phyloP scores from a whole-genome alignment of 2,888 invertebrate genomes.

The Mimachlamys varia region DNA sequence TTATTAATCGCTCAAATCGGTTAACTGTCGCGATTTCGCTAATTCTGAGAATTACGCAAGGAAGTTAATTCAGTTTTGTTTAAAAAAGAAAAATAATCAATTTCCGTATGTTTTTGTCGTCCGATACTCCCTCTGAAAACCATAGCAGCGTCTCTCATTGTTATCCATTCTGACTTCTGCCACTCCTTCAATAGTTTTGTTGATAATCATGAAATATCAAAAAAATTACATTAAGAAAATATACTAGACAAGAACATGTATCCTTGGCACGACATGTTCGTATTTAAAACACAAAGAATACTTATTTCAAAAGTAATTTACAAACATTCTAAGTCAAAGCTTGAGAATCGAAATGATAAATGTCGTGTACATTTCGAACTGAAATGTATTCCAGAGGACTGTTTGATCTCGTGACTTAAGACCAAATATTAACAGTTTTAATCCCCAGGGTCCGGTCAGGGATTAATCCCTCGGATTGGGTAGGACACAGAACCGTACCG shows the following conservation, averaged over 20 bases:
- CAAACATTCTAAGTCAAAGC: too few species aligned
- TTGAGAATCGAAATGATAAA: not conserved
- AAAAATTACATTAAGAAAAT: not conserved
- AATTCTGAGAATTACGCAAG: too few species aligned
- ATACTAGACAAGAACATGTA: too few species aligned
- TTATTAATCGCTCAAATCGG: not conserved
- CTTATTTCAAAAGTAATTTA: too few species aligned
- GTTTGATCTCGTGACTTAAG: not conserved
- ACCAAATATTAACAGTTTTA: not conserved
- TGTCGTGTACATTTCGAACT: not conserved
- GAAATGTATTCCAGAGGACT: not conserved
- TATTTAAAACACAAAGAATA: too few species aligned
- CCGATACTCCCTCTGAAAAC: not conserved
- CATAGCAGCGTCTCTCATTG: not conserved
- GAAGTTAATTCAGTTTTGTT: too few species aligned
- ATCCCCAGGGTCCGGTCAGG: not conserved
- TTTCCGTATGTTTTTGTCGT: not conserved
- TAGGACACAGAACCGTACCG: not conserved
- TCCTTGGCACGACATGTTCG: too few species aligned
- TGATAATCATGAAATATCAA: not conserved
- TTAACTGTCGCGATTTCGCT: not conserved
- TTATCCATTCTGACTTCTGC: not conserved
- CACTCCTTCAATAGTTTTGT: not conserved
- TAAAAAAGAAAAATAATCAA: not conserved
- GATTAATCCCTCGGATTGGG: not conserved